Evolutionary conservation across 2,888 invertebrate genomes (phyloP), one percentile per base, ranked within the genome.

Genomic region (Torymus aiolomorphi): DNA sequence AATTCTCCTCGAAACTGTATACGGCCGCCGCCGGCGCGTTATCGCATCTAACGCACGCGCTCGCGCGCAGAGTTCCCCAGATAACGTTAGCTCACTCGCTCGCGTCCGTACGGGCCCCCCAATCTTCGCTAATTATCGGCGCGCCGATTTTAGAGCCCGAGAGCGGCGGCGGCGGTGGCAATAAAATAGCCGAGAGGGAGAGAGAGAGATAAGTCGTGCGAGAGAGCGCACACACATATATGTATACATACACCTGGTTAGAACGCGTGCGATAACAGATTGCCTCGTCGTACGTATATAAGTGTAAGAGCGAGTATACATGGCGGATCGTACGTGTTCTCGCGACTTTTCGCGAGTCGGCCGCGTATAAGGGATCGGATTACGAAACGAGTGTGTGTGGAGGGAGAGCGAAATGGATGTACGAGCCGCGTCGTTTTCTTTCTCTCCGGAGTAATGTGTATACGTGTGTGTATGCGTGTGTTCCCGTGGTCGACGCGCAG

Each of bases 381-480:
- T 82, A 79, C 77, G 59, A 56, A 12, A 59, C 18, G 51, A 18
- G 31, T 31, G 8, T 31, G 8, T 24, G 24, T 24, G 24, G 2
- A 3, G 42, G 20, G 56, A 51, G 56, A 71, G 65, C 85, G 82
- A 79, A 75, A 82, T 80, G 66, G 31, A 66, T 20, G 56, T 16
- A 12, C 54, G 3, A 20, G 61, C 18, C 20, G 13, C n/a, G 0
- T 31, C 42, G 5, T 4, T 3, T 63, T 24, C 65, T 57, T 4
- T 14, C n/a, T 52, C 24, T 56, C 42, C 8, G 4, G 4, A 31
- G 31, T 31, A 31, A 31, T 31, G 31, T 31, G 8, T 42, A 42
- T 42, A 42, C 8, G 8, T 42, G 8, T 42, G 8, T 65, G 54
- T 67, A 52, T 69, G 18, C 24, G 42, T 56, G 4, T 62, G 14